phyloP scores from a whole-genome alignment of 2,797 vertebrate genomes.

The Oreochromis mossambicus region DNA sequence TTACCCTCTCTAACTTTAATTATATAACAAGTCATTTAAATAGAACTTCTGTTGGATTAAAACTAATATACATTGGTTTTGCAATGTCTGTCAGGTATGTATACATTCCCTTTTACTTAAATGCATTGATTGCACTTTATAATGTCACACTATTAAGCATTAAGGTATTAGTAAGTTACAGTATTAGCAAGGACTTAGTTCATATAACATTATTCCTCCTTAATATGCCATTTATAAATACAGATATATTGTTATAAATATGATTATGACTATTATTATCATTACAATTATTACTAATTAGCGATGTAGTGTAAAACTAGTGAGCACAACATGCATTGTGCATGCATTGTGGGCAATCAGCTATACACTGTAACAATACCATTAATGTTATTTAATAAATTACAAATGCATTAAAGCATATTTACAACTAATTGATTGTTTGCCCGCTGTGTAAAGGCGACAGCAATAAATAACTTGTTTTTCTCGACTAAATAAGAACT shows the following conservation, averaged over 20 bases:
- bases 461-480: not conserved
- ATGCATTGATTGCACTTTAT: not conserved
- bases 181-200: not conserved
- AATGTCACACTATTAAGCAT: not conserved
- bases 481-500: not conserved
- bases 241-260: not conserved
- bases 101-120: not conserved
- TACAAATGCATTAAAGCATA: not conserved
- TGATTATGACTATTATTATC: accelerated
- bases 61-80: not conserved
- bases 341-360: not conserved
- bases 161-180: not conserved
- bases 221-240: not conserved
- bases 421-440: not conserved
- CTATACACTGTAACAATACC: not conserved
- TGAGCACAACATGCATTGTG: not conserved
- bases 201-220: not conserved
- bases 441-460: not conserved
- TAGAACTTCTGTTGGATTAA: not conserved
- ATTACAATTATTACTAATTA: not conserved
- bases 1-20: not conserved
- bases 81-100: not conserved
- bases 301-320: not conserved
- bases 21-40: not conserved
- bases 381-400: not conserved